Conservation (phyloP, 2,888 invertebrate species). For the Ischnus inquisitorius region DNA sequence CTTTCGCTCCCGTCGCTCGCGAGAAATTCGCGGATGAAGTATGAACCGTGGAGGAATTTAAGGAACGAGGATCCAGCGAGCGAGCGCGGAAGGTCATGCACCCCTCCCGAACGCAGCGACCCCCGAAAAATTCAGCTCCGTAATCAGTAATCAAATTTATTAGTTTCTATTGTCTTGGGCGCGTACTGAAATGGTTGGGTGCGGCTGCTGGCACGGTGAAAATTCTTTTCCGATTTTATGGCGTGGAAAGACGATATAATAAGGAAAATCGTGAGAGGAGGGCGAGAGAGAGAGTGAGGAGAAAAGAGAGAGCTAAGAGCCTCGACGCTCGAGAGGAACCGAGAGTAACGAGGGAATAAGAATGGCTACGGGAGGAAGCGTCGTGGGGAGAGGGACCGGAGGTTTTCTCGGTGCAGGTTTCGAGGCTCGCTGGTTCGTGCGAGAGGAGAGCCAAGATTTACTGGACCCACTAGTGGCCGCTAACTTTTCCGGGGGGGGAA, state of each 20-base stretch:
- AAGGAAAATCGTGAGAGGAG: constrained; percentile 79
- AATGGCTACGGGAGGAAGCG: constrained; percentile 78
- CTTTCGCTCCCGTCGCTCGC: neutral
- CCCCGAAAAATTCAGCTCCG: constrained; percentile 76
- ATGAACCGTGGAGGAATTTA: constrained; percentile 41
- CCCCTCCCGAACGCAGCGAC: constrained; percentile 53
- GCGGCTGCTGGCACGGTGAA: constrained; percentile 71
- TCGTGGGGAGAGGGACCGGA: constrained; percentile 33
- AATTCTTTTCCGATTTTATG: constrained; percentile 86
- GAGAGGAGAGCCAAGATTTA: constrained; percentile 81
- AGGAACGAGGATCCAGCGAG: constrained; percentile 22
- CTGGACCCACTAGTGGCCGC: constrained; percentile 82
- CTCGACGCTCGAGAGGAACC: constrained; percentile 74
- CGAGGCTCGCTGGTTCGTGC: constrained; percentile 59
- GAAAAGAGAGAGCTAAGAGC: constrained; percentile 54
- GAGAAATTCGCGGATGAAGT: constrained; percentile 56
- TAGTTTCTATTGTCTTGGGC: constrained; percentile 85
- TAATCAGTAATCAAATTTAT: constrained; percentile 86
- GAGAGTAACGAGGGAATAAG: constrained; percentile 85
- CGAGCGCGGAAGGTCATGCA: constrained; percentile 43
- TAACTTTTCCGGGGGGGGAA: constrained; percentile 77
- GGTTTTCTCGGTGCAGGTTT: constrained; percentile 72
- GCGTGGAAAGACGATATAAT: constrained; percentile 86
- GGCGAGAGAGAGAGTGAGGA: constrained; percentile 43
- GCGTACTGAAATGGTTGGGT: constrained; percentile 48